phyloP scores from a whole-genome alignment of 1,140 invertebrate species.

The Trissolcus basalis region DNA sequence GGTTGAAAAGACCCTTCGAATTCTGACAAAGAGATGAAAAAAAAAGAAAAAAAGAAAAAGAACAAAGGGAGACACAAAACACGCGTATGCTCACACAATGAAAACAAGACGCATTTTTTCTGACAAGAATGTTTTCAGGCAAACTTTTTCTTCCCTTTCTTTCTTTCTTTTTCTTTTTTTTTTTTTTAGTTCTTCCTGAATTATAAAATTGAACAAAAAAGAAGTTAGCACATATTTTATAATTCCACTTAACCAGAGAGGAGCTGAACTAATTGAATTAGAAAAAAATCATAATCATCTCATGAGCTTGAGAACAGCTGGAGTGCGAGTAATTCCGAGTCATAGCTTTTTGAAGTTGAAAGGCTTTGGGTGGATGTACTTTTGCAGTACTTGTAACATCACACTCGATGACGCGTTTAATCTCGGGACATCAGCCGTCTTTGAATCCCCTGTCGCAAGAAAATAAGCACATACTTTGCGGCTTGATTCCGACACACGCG shows the following conservation, averaged over 20 bases:
- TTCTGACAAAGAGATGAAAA: constrained; percentile 6
- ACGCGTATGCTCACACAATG: background rate
- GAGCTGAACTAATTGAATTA: too few relatives aligned
- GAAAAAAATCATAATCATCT: too few relatives aligned
- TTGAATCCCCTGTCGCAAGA: constrained; percentile 23
- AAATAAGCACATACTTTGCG: constrained; percentile 26
- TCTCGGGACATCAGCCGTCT: constrained; percentile 37
- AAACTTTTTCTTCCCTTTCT: too few relatives aligned
- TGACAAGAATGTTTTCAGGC: too few relatives aligned
- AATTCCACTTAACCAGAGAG: too few relatives aligned
- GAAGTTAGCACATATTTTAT: too few relatives aligned
- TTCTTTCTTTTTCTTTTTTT: too few relatives aligned
- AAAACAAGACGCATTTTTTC: too few relatives aligned
- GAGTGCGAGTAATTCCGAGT: constrained; percentile 19
- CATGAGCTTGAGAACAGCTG: background rate
- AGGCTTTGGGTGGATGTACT: constrained; percentile 31
- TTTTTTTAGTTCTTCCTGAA: too few relatives aligned
- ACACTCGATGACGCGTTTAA: constrained; percentile 44
- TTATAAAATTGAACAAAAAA: too few relatives aligned
- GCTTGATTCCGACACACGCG: constrained; percentile 5
- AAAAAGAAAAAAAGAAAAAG: constrained; percentile 11
- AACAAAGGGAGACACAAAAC: constrained; percentile 2
- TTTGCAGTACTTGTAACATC: constrained; percentile 36
- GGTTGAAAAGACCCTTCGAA: constrained; percentile 29
- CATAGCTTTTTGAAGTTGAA: constrained; percentile 30